These are phyloP conservation scores for Nannospalax galili DNA, from an alignment of 2,113 vertebrate genomes.

Conservation along the genomic window DNA sequence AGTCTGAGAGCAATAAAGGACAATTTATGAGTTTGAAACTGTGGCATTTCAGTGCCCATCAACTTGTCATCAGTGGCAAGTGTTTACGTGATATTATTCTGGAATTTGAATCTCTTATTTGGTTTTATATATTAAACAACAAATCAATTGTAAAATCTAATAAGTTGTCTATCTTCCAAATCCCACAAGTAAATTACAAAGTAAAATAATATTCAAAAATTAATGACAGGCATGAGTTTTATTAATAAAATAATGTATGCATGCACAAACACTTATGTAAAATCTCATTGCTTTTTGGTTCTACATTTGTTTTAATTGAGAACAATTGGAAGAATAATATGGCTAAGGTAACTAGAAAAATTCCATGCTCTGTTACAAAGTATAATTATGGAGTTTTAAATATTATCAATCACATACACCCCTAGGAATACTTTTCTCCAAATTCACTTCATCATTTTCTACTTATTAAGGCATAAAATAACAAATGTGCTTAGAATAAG, in stretches of 20 bases:
- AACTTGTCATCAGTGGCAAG: neutral
- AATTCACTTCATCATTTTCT: neutral
- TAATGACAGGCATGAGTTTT: neutral
- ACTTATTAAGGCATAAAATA: neutral
- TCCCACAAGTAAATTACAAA: neutral
- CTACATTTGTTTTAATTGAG: neutral
- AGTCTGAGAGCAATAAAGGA: neutral
- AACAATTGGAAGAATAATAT: neutral
- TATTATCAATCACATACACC: neutral
- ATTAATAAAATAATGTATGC: neutral
- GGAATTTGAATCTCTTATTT: conserved; percentile 17
- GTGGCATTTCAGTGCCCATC: neutral
- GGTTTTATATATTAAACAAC: neutral
- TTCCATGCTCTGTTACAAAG: neutral
- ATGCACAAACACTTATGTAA: neutral
- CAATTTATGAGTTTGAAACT: neutral
- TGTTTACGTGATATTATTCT: neutral
- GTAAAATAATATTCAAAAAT: neutral
- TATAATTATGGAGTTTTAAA: neutral
- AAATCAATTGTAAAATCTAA: neutral
- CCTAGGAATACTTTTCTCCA: neutral
- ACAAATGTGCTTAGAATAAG: neutral
- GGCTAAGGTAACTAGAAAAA: neutral
- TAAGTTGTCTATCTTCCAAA: neutral
- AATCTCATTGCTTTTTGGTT: neutral